Evolutionary conservation across 2,113 vertebrate genomes (phyloP).

Genomic region (Corythoichthys haematopterus): DNA sequence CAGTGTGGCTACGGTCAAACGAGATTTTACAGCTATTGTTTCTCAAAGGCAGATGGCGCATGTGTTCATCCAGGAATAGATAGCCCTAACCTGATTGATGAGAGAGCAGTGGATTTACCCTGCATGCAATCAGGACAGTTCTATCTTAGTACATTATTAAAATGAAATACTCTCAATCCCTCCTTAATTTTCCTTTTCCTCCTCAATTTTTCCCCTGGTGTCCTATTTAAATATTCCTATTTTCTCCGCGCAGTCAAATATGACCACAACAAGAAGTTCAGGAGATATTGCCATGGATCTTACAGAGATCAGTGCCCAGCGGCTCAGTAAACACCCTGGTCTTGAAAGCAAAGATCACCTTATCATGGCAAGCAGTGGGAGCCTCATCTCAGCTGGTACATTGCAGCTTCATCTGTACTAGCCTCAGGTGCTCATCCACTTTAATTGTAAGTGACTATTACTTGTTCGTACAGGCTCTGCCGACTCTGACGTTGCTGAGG

Average conservation of each 20-base stretch:
- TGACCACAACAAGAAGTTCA: slow-evolving; percentile 84
- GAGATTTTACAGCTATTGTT: slow-evolving; percentile 33
- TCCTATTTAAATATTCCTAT: not conserved
- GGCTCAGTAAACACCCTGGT: slow-evolving; percentile 76
- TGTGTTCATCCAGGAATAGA: slow-evolving; percentile 51
- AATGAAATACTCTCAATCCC: slow-evolving; percentile 32
- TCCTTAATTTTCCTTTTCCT: slow-evolving; percentile 2
- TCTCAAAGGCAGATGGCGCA: slow-evolving; percentile 45
- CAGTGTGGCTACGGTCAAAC: slow-evolving; percentile 29
- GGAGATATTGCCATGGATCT: slow-evolving; percentile 92
- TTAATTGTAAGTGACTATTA: slow-evolving; percentile 14
- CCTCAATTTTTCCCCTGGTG: not conserved
- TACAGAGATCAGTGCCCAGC: slow-evolving; percentile 78
- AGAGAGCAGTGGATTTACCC: slow-evolving; percentile 18
- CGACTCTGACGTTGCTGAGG: slow-evolving; percentile 87
- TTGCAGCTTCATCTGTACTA: slow-evolving; percentile 14
- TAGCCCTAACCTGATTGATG: slow-evolving; percentile 44
- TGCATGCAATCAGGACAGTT: slow-evolving; percentile 28
- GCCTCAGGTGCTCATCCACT: not conserved
- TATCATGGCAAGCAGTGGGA: slow-evolving; percentile 95
- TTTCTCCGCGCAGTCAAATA: slow-evolving; percentile 77
- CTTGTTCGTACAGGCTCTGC: slow-evolving; percentile 77
- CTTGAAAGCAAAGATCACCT: slow-evolving; percentile 83
- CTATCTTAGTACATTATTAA: slow-evolving; percentile 32
- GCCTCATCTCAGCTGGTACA: slow-evolving; percentile 90